These are phyloP conservation scores for Danio rerio DNA, from an alignment of 2,113 vertebrate species.

Conservation along the genomic window DNA sequence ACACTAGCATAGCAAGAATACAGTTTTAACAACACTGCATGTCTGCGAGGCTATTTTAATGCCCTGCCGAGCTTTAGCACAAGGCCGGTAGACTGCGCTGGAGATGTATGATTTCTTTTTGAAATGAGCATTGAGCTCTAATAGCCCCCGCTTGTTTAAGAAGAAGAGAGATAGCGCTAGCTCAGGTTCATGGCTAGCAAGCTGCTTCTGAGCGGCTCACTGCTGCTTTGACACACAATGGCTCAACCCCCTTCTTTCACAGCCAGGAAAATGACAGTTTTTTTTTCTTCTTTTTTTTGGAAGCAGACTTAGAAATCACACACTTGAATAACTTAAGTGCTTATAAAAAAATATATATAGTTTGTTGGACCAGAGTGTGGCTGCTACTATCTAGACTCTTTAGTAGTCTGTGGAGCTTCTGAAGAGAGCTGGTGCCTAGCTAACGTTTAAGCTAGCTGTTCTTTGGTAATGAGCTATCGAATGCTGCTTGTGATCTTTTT, in stretches of 20 bases:
- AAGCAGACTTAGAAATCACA: not conserved
- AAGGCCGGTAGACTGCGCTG: slow-evolving; percentile 19
- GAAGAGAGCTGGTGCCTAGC: slow-evolving; percentile 3
- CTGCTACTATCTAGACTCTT: not conserved
- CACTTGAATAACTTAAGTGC: slow-evolving; percentile 19
- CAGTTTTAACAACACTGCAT: slow-evolving; percentile 4
- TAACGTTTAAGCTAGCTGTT: not conserved
- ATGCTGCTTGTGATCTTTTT: not conserved
- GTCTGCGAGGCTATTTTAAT: slow-evolving; percentile 19
- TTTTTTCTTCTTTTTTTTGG: not conserved
- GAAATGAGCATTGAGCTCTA: slow-evolving; percentile 8
- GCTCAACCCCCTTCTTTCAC: slow-evolving; percentile 33
- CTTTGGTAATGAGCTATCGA: not conserved
- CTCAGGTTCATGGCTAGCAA: slow-evolving; percentile 33
- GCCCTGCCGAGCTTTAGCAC: slow-evolving; percentile 21
- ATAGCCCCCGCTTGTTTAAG: slow-evolving; percentile 32
- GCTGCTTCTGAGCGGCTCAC: slow-evolving; percentile 19
- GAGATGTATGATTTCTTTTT: slow-evolving; percentile 36
- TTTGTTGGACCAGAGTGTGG: not conserved
- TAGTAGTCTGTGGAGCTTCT: not conserved
- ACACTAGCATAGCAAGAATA: slow-evolving; percentile 34
- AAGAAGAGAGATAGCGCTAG: slow-evolving; percentile 13
- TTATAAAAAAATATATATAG: not conserved
- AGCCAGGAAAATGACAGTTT: slow-evolving; percentile 6
- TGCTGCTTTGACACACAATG: slow-evolving; percentile 40